phyloP scores from a whole-genome alignment of 1,140 invertebrate genomes.

The Gonatopus flavifemur region DNA sequence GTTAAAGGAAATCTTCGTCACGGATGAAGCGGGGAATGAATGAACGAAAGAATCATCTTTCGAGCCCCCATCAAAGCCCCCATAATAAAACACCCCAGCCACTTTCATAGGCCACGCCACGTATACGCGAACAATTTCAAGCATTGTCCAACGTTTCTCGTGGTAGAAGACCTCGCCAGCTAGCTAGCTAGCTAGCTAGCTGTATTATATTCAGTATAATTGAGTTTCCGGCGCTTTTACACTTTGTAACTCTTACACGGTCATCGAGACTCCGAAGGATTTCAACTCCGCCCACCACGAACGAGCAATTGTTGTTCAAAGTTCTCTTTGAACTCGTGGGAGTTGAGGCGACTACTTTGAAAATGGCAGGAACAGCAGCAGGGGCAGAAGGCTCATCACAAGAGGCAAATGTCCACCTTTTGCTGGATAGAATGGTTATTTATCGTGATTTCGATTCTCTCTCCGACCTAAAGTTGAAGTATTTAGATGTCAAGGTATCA shows the following conservation, averaged over 20 bases:
- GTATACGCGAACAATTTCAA: slow-evolving; percentile 34
- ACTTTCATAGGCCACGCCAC: slow-evolving; percentile 23
- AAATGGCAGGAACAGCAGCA: too few relatives aligned
- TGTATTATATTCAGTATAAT: too few relatives aligned
- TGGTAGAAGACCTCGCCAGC: slow-evolving; percentile 35
- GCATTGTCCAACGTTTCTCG: slow-evolving; percentile 39
- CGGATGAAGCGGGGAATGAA: too few relatives aligned
- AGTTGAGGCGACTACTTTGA: slow-evolving; percentile 33
- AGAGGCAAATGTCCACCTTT: too few relatives aligned
- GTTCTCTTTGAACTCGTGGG: slow-evolving; percentile 34
- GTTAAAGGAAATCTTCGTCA: too few relatives aligned
- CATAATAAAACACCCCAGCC: slow-evolving; percentile 53
- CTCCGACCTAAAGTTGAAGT: too few relatives aligned
- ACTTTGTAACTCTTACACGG: slow-evolving; percentile 25
- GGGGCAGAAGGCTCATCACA: too few relatives aligned
- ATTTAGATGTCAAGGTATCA: too few relatives aligned
- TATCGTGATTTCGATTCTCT: too few relatives aligned
- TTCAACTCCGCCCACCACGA: slow-evolving; percentile 37
- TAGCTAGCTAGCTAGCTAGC: too few relatives aligned
- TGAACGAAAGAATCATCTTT: too few relatives aligned
- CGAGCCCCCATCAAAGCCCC: slow-evolving; percentile 27
- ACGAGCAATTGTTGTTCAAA: slow-evolving; percentile 37
- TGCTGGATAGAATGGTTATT: too few relatives aligned
- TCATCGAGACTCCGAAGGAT: slow-evolving; percentile 5
- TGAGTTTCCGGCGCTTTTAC: slow-evolving; percentile 49